Percentiles rank a stretch among this genome's conserved stretches.
Conservation (phyloP, 2,113 vertebrate genomes). For the Mirza zaza region DNA sequence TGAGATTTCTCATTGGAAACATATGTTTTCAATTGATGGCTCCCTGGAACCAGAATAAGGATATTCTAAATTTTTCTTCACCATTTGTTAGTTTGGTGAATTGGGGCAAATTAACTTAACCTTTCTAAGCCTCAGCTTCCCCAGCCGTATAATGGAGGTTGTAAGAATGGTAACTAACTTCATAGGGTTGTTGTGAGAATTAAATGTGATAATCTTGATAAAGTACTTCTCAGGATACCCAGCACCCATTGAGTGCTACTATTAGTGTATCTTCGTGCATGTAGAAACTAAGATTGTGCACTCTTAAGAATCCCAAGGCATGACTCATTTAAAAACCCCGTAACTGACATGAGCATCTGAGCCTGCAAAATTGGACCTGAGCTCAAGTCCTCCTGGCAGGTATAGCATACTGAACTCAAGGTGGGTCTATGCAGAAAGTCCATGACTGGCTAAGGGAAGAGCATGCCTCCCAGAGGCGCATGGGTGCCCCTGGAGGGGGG, state of each 20-base stretch:
- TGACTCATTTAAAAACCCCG: background rate
- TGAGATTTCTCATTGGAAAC: background rate
- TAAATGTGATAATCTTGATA: background rate
- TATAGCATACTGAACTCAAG: background rate
- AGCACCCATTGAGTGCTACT: background rate
- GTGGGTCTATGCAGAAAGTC: conserved; percentile 7
- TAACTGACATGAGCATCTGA: background rate
- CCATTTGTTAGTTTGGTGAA: background rate
- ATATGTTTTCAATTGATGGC: background rate
- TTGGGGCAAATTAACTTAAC: background rate
- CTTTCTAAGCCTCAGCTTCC: background rate
- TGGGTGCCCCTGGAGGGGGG: background rate
- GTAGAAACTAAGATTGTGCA: background rate
- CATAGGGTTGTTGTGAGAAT: background rate
- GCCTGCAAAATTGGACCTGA: background rate
- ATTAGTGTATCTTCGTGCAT: background rate
- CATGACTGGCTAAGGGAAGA: background rate
- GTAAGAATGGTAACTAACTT: background rate
- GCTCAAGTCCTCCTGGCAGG: conserved; percentile 18
- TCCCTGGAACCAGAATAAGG: background rate
- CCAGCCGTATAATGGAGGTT: background rate
- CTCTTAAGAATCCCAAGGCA: background rate
- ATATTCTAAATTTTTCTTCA: background rate
- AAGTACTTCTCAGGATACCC: background rate
- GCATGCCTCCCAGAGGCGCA: background rate